phyloP scores from a whole-genome alignment of 92 coral and sea anemone genomes.

The Zoanthus sansibaricus region DNA sequence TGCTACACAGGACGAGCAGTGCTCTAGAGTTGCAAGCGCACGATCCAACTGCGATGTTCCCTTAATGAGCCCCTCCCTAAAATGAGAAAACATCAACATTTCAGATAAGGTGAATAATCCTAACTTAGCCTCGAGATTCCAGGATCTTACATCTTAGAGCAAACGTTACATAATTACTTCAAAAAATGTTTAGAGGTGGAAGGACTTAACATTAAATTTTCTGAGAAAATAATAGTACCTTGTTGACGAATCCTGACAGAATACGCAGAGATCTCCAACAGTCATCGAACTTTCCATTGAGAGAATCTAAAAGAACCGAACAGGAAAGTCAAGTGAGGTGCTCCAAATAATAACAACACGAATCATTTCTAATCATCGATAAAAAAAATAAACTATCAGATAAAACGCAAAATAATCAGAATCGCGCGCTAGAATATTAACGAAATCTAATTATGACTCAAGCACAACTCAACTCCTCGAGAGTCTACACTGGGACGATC shows the following conservation, averaged over 20 bases:
- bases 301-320: slow-evolving; percentile 60
- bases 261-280: slow-evolving; percentile 69
- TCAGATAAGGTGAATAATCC: too few relatives aligned
- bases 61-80: slow-evolving; percentile 87
- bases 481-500: too few relatives aligned
- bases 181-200: too few relatives aligned
- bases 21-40: slow-evolving; percentile 91
- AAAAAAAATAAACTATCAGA: background rate
- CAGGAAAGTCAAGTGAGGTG: background rate
- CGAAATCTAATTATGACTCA: too few relatives aligned
- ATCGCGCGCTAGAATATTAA: too few relatives aligned
- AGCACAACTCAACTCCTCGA: too few relatives aligned
- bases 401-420: too few relatives aligned
- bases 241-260: slow-evolving; percentile 85
- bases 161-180: too few relatives aligned
- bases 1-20: slow-evolving; percentile 78
- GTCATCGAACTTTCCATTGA: slow-evolving; percentile 76
- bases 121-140: too few relatives aligned
- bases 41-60: slow-evolving; percentile 94
- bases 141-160: too few relatives aligned
- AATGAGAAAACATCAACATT: background rate
- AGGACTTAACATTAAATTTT: background rate
- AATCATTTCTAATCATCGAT: background rate
- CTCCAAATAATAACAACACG: background rate
- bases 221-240: slow-evolving; percentile 50